Base-by-base conservation (phyloP, 2,113 vertebrate species). In the Fulmarus glacialis region DNA sequence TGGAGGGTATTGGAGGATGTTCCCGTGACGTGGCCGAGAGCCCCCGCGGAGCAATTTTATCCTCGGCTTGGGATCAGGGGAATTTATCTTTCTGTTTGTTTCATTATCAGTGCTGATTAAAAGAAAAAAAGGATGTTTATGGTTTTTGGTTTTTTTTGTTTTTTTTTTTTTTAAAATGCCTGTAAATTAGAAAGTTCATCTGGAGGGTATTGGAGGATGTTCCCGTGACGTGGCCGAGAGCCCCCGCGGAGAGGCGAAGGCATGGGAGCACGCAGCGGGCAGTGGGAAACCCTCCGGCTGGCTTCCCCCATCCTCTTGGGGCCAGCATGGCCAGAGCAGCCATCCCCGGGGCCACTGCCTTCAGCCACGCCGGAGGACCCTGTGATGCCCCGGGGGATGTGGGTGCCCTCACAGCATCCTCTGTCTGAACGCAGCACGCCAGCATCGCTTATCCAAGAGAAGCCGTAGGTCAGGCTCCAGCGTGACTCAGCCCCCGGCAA, bases 191-290 rank as follows among this genome's bases (percentile, higher is more conserved):
- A 60, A 70, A 92, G 71, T 68, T 90, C n/a, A 29, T 58, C 50
- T 62, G 67, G 21, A 88, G 32, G 74, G 30, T 82, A 62, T 14
- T 64, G n/a, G 56, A 83, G 71, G 71, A 64, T 83, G 64, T 63
- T 87, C 40, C 47, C 0, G 1, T 72, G 62, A 72, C 1, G 13
- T 17, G 24, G 42, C 30, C 0, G 3, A 80, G 64, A 50, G 43
- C 11, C 20, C n/a, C 40, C 1, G 5, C 2, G 18, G 77, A 67
- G 42, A 80, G 53, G 38, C 6, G 6, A 36, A 73, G 59, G 68
- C 63, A 45, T 0, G 3, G 72, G 15, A 68, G 14, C 47, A 23
- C 1, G 4, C 40, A 62, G 30, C 0, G 2, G 64, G 52, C 1
- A 2, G 27, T 55, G 78, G 53, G 60, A 62, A 75, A 38, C 1